phyloP scores from a whole-genome alignment of 2,888 invertebrate genomes.

The Slavum lentiscoides region DNA sequence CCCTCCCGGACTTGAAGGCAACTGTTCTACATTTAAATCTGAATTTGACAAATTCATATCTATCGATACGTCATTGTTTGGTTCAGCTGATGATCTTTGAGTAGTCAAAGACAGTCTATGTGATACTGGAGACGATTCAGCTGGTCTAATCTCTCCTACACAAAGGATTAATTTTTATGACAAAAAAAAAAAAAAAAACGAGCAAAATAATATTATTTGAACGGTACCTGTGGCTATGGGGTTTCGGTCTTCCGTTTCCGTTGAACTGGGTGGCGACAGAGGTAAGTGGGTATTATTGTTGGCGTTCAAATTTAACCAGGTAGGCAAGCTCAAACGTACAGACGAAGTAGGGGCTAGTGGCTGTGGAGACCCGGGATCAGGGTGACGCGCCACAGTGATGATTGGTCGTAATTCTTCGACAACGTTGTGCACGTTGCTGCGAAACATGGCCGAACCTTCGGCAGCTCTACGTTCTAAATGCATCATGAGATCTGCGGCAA shows the following conservation, averaged over 20 bases:
- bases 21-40: slow-evolving; percentile 37
- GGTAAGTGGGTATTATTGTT: slow-evolving; percentile 32
- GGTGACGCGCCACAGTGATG: slow-evolving; percentile 62
- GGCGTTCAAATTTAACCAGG: slow-evolving; percentile 56
- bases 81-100: slow-evolving; percentile 18
- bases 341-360: slow-evolving; percentile 59
- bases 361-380: slow-evolving; percentile 62
- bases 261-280: slow-evolving; percentile 33
- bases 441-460: slow-evolving; percentile 58
- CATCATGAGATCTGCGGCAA: slow-evolving; percentile 54
- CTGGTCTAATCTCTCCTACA: slow-evolving; percentile 24
- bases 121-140: slow-evolving; percentile 38
- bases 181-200: not conserved
- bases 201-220: not conserved
- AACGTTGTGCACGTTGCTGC: slow-evolving; percentile 60
- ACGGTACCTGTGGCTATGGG: slow-evolving; percentile 48
- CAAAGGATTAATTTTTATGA: not conserved
- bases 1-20: slow-evolving; percentile 31
- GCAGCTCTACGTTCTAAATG: slow-evolving; percentile 56
- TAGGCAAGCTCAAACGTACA: slow-evolving; percentile 63
- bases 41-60: slow-evolving; percentile 38
- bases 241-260: slow-evolving; percentile 54
- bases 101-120: slow-evolving; percentile 38
- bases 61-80: slow-evolving; percentile 43
- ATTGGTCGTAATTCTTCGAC: slow-evolving; percentile 71